Base-by-base conservation (phyloP, 1,140 invertebrate species). In the Tyrophagus putrescentiae region DNA sequence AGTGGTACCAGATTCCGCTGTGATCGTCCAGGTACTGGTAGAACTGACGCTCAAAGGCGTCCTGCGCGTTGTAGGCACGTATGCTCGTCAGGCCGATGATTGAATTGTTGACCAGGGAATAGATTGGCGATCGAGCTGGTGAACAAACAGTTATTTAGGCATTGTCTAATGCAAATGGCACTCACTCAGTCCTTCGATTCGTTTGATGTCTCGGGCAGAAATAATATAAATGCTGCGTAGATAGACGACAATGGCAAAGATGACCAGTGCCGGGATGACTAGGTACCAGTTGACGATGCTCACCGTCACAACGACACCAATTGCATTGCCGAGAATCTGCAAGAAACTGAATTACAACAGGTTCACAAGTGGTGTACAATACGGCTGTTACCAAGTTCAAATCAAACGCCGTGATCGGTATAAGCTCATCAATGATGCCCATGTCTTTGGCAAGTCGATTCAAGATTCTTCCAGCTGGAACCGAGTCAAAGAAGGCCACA, bases 71-170 rank as follows among this genome's bases (percentile, higher is more conserved):
- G 65, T 85, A 90, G 0, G 90, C 87, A 60, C 91, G 76, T 56
- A 97, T 90, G 0, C 90, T 94, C 0, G 85, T 79, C 28, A 96
- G 73, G 5, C 92, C 92, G 72, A 87, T 84, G 0, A 95, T 72
- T 0, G 89, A 84, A 29, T 88, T 82, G 70, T 83, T 89, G 48
- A 96, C 73, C 69, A 94, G 88, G 6, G 84, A 84, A 67, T 87
- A 88, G 0, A 92, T 78, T 0, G 88, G 87, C 66, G 75, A 75
- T 29, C 76, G 68, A 48, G 70, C 73, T 70, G 2, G 18, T 34
- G 11, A 73, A 83, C 85, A 23, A 52, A 4, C 13, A 39, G 36
- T 39, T 13, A 21, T 39, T 13, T 13, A 39, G 21, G 13, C 21
- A 13, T 13, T 39, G 25, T 1, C n/a, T 29, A 52, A 18, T 57